Conservation (phyloP, 2,797 vertebrate genomes). For the Myripristis murdjan region DNA sequence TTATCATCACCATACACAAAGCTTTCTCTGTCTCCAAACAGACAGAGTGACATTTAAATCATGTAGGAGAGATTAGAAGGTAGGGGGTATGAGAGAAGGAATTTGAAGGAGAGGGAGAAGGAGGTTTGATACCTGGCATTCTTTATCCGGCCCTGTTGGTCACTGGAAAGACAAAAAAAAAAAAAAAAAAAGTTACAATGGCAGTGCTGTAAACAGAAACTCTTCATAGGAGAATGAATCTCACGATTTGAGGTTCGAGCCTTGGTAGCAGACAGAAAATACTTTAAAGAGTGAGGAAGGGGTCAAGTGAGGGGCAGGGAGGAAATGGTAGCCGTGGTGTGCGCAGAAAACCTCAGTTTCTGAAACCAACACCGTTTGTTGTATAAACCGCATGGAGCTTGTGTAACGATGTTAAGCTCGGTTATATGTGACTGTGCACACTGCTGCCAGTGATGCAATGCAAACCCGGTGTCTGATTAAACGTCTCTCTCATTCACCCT, state of each 20-base stretch:
- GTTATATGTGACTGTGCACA: constrained; percentile 25
- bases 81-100: neutral
- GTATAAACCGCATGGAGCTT: constrained; percentile 39
- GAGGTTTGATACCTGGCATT: constrained; percentile 91
- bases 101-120: neutral
- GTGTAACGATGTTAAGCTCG: constrained; percentile 35
- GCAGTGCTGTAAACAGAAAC: neutral
- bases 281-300: neutral
- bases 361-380: constrained; percentile 40
- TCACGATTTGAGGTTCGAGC: constrained; percentile 4
- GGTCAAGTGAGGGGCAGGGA: constrained; percentile 1
- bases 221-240: neutral
- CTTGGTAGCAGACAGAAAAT: neutral
- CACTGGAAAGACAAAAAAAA: constrained; percentile 79
- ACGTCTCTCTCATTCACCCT: neutral
- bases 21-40: constrained; percentile 38
- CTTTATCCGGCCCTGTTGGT: constrained; percentile 97
- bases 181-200: constrained; percentile 76
- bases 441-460: constrained; percentile 24
- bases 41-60: constrained; percentile 42
- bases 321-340: constrained; percentile 5
- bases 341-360: constrained; percentile 20
- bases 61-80: constrained; percentile 26
- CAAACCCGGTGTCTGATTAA: no score
- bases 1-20: constrained; percentile 36